Evolutionary conservation across 2,797 vertebrate genomes (phyloP).

Genomic region (Sarcophilus harrisii): DNA sequence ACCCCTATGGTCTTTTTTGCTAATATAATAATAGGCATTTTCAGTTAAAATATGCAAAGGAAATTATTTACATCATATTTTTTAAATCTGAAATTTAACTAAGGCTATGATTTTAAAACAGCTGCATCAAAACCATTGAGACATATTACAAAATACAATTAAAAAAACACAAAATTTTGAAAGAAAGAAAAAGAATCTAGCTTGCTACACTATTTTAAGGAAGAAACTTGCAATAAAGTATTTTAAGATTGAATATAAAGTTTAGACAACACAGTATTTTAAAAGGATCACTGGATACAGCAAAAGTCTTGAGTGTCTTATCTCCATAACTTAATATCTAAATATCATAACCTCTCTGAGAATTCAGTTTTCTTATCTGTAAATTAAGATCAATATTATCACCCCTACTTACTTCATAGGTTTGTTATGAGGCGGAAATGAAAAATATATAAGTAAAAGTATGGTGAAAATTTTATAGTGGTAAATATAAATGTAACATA

Average conservation of each 20-base stretch:
- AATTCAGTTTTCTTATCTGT: background rate
- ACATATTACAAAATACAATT: background rate
- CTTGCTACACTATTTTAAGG: background rate
- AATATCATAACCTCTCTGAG: background rate
- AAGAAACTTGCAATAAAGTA: background rate
- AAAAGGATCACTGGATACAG: too few relatives aligned
- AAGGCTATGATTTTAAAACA: background rate
- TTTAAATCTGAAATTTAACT: background rate
- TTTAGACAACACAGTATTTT: too few relatives aligned
- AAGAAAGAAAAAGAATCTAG: background rate
- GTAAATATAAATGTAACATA: background rate
- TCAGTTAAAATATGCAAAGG: background rate
- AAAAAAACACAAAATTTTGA: background rate
- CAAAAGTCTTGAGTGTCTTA: background rate
- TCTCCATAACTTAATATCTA: background rate
- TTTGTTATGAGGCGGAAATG: background rate
- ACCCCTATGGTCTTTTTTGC: background rate
- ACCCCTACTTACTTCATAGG: background rate
- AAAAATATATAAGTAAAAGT: background rate
- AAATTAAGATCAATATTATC: background rate
- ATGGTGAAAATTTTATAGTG: background rate
- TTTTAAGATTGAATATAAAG: background rate
- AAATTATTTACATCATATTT: conserved; percentile 14
- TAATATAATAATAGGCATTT: conserved; percentile 7
- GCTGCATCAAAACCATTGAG: background rate